These are phyloP conservation scores for Hirtodrosophila confusa DNA, from an alignment of 2,888 invertebrate species.

Conservation along the genomic window DNA sequence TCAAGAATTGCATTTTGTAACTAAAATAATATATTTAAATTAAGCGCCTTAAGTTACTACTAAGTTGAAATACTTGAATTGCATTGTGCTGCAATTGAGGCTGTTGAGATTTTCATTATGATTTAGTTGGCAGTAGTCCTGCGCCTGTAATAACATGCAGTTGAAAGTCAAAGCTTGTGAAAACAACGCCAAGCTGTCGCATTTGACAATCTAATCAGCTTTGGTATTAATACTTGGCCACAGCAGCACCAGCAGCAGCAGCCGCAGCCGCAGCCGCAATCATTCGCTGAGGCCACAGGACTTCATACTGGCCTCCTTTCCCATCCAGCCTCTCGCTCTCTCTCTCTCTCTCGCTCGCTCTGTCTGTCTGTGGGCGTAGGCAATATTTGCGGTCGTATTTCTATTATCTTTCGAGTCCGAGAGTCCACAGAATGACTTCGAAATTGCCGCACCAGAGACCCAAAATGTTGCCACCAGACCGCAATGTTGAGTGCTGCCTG, in stretches of 20 bases:
- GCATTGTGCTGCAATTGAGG: slow-evolving; percentile 8
- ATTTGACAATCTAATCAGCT: slow-evolving; percentile 71
- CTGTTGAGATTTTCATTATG: slow-evolving; percentile 3
- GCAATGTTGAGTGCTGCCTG: slow-evolving; percentile 22
- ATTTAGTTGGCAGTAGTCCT: slow-evolving; percentile 8
- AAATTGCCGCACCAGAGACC: slow-evolving; percentile 40
- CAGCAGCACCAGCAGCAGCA: slow-evolving; percentile 28
- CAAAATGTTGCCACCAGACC: slow-evolving; percentile 56
- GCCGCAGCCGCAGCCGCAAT: slow-evolving; percentile 49
- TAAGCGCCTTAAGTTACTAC: slow-evolving; percentile 3
- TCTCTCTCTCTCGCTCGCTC: background rate
- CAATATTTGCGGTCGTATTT: slow-evolving; percentile 64
- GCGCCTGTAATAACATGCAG: slow-evolving; percentile 5
- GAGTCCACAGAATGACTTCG: slow-evolving; percentile 50
- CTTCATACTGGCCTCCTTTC: slow-evolving; percentile 3
- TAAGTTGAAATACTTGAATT: slow-evolving; percentile 11
- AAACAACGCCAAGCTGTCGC: slow-evolving; percentile 61
- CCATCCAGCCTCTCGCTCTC: too few relatives aligned
- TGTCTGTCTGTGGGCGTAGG: slow-evolving; percentile 11
- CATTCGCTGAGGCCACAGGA: slow-evolving; percentile 26
- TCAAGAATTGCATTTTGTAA: background rate
- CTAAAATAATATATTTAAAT: slow-evolving; percentile 6
- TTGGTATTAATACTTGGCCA: slow-evolving; percentile 68
- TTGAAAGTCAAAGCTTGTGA: slow-evolving; percentile 17
- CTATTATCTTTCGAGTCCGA: slow-evolving; percentile 68